These are phyloP conservation scores for Rambutsinella grinnellia DNA, from an alignment of 2,888 invertebrate genomes.

Conservation along the genomic window DNA sequence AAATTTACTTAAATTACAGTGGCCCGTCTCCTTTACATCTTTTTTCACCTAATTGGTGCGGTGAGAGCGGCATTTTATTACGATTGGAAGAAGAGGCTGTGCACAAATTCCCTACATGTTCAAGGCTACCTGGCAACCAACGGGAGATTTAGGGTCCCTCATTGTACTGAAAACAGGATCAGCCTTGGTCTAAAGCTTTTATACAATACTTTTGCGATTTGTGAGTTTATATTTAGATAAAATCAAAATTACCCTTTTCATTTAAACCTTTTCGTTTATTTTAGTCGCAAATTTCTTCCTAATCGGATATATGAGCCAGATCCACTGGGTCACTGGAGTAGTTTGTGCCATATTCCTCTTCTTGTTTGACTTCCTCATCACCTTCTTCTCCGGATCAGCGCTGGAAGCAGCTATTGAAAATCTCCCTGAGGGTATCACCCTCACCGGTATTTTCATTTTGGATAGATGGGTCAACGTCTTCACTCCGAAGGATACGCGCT, in stretches of 20 bases:
- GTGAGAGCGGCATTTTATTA: neutral
- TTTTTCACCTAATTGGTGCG: neutral
- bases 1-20: constrained; percentile 9
- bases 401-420: constrained; percentile 5
- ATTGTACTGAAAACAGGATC: neutral
- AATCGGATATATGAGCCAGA: neutral
- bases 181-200: neutral
- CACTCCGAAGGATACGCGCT: constrained; percentile 2
- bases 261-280: constrained; percentile 12
- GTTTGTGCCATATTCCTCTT: neutral
- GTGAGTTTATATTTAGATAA: constrained; percentile 11
- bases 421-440: constrained; percentile 9
- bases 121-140: neutral
- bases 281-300: constrained; percentile 27
- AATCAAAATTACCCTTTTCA: constrained; percentile 1
- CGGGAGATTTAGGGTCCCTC: constrained; percentile 2
- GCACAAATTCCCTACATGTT: neutral
- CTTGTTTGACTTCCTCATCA: neutral
- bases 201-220: neutral
- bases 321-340: constrained; percentile 9
- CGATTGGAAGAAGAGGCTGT: constrained; percentile 6
- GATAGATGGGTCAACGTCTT: constrained; percentile 13
- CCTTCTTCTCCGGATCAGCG: neutral
- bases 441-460: neutral
- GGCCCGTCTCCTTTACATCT: neutral